Base-by-base conservation (phyloP, 2,888 invertebrate genomes). In the Amaurobius ferox region DNA sequence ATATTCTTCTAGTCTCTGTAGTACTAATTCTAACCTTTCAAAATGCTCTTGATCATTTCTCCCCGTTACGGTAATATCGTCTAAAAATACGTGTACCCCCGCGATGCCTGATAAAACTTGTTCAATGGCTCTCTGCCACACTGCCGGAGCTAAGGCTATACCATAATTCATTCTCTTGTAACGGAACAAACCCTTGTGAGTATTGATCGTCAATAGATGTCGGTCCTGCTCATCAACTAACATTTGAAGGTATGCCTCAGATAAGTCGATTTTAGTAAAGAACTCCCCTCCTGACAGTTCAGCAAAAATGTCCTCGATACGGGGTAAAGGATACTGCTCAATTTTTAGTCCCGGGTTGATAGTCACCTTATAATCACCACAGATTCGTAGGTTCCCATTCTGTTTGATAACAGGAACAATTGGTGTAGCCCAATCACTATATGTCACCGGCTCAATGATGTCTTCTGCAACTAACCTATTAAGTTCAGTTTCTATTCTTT, bases 241-340 rank as follows among this genome's bases (percentile, higher is more conserved):
- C 29, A 91, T 62, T 79, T 91, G 90, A 86, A 91, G 88, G 73
- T 91, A 91, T 2, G 91, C 91, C 72, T 89, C 89, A 1, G 79
- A 77, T 35, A 91, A 88, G 88, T 91, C 90, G 68, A 89, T 62
- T 29, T 89, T 88, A 70, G 88, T 88, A 87, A 89, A 90, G 64
- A 86, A 87, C 72, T 88, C 87, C 61, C 89, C 89, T 62, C 89
- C 88, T 71, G 80, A 80, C 61, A 91, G 77, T 23, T 88, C 83
- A 13, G 89, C 88, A 87, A 90, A 90, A 67, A 91, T 73, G 55
- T 55, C 55, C 55, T 55, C 73, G 16, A 88, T 88, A 19, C 87
- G 67, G 1, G 89, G 88, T 6, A 90, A 62, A 11, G 89, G 90
- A 55, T 89, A 89, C 70, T 90, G 89, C n/a, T 90, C 90, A 19